phyloP scores from a whole-genome alignment of 2,888 invertebrate genomes.

The Aelia acuminata region DNA sequence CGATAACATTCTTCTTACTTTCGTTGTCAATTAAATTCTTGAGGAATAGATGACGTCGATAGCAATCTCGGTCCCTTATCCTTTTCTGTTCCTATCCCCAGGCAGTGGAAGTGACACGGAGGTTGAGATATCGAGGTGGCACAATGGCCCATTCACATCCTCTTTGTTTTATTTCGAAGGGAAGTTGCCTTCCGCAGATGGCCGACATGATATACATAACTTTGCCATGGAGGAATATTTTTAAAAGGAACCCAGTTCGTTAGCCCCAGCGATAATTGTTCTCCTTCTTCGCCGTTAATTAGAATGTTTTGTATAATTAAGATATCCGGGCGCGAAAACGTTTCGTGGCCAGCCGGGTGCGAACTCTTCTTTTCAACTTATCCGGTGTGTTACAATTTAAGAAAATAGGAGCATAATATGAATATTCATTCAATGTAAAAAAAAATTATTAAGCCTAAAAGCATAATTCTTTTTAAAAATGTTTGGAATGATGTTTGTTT shows the following conservation, averaged over 20 bases:
- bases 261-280: neutral
- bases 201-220: neutral
- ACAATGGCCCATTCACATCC: constrained; percentile 33
- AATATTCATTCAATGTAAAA: no score
- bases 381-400: no score
- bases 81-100: neutral
- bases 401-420: no score
- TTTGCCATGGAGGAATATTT: neutral
- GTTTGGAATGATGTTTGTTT: no score
- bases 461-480: no score
- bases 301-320: neutral
- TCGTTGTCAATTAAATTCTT: neutral
- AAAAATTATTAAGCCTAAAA: no score
- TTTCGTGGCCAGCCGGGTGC: neutral
- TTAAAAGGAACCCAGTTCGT: neutral
- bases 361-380: neutral
- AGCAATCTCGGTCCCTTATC: neutral
- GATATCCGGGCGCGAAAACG: neutral
- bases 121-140: neutral
- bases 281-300: neutral
- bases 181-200: constrained; percentile 40
- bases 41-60: neutral
- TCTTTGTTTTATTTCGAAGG: constrained; percentile 5
- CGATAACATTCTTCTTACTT: no score
- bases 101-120: constrained; percentile 1